Conservation (phyloP, 30 jellyfish, hydroid and myxozoan species). For the Aurelia aurita region DNA sequence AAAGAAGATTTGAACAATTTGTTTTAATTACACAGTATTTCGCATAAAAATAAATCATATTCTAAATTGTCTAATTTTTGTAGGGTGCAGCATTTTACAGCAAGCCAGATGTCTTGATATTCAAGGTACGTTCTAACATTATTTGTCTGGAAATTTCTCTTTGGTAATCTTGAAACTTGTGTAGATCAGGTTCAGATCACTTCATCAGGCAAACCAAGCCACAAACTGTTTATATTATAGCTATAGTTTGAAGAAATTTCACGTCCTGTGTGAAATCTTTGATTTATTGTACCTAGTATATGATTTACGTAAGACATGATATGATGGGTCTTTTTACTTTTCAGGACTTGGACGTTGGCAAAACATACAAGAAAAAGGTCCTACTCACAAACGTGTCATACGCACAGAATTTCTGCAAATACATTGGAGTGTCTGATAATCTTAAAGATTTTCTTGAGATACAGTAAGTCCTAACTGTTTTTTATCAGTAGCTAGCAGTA, state of each 20-base stretch:
- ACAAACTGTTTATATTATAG: too few relatives aligned
- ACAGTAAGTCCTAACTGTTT: slow-evolving; percentile 70
- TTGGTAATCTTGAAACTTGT: too few relatives aligned
- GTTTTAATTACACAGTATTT: too few relatives aligned
- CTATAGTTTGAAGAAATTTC: too few relatives aligned
- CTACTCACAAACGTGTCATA: slow-evolving; percentile 94
- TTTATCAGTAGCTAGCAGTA: too few relatives aligned
- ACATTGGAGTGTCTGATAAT: slow-evolving; percentile 85
- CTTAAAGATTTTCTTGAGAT: slow-evolving; percentile 92
- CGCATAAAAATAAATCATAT: background rate
- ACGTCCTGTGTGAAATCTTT: too few relatives aligned
- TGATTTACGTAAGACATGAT: too few relatives aligned
- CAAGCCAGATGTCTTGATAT: slow-evolving; percentile 90
- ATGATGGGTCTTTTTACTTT: background rate
- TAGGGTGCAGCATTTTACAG: slow-evolving; percentile 97
- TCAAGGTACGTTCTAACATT: slow-evolving; percentile 60
- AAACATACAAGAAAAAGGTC: slow-evolving; percentile 87
- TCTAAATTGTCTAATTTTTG: background rate
- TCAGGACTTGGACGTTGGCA: slow-evolving; percentile 93
- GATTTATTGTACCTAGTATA: too few relatives aligned
- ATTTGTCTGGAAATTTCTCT: too few relatives aligned
- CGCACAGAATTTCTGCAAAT: slow-evolving; percentile 90
- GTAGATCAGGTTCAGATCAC: too few relatives aligned
- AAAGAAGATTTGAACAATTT: too few relatives aligned
- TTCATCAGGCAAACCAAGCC: too few relatives aligned